Evolutionary conservation across 2,797 vertebrate species (phyloP), one percentile per base, ranked within the genome.

Genomic region (Rhyacichthys aspro): DNA sequence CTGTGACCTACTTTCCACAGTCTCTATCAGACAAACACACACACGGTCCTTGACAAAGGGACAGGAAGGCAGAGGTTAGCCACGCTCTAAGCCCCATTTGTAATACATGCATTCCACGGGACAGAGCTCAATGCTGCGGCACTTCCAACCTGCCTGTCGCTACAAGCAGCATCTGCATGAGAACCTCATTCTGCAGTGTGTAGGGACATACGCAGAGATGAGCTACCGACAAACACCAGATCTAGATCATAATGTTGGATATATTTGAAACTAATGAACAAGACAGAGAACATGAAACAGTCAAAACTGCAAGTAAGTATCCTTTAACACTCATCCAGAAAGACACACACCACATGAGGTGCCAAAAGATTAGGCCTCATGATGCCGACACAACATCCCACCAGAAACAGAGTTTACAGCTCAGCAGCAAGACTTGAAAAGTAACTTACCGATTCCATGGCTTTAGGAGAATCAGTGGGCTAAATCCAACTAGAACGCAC

Each of bases 361-460:
- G 34, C 32, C 9, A 10, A 37, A 28, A 23, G 14, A 43, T 10
- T 28, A 28, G 23, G 7, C 37, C 43, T 16, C 42, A 44, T 32
- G 1, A 50, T 7, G 15, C 36, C 39, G 57, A 28, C 46, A 41
- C 14, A 57, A 55, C 34, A 15, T 3, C 55, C 16, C 5, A 58
- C 12, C 8, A 17, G 42, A 11, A 33, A 60, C n/a, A 50, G 67
- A 46, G 46, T 11, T 52, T 62, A 47, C 48, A 32, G 36, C 4
- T 57, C 19, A 69, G 15, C 9, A 8, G 41, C 18, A 10, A 41
- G 53, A 49, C 44, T 66, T 59, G 43, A 0, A 37, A 53, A 41
- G 63, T 67, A 79, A 90, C 89, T 86, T 93, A 94, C 93, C 91
- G 93, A 93, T 93, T 94, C 93, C 93, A 94, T 94, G 91, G 86